These are phyloP conservation scores for Pseudomyrmex cubaensis DNA, from an alignment of 1,140 invertebrate species.

Conservation along the genomic window DNA sequence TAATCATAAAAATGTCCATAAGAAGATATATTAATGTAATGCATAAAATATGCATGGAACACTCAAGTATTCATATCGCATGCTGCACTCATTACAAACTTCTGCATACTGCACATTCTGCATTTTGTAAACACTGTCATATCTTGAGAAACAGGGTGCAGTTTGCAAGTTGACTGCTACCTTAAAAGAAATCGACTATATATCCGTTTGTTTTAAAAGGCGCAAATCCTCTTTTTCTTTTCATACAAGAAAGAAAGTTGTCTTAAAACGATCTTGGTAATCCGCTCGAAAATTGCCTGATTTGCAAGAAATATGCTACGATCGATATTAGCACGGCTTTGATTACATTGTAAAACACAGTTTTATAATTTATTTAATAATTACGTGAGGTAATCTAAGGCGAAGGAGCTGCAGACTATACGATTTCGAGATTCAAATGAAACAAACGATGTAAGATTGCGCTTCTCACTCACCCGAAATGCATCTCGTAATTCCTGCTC, in stretches of 20 bases:
- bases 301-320: slow-evolving; percentile 22
- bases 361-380: slow-evolving; percentile 13
- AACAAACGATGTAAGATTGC: neutral
- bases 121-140: slow-evolving; percentile 1
- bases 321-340: neutral
- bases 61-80: slow-evolving; percentile 13
- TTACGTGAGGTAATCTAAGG: neutral
- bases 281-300: slow-evolving; percentile 43
- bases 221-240: slow-evolving; percentile 28
- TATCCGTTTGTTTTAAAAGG: neutral
- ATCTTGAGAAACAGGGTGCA: neutral
- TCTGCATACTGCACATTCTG: neutral
- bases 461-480: slow-evolving; percentile 89
- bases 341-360: neutral
- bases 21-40: slow-evolving; percentile 24
- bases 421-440: slow-evolving; percentile 3
- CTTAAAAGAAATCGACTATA: neutral
- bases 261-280: slow-evolving; percentile 16
- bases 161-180: neutral
- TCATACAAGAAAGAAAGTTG: slow-evolving; percentile 13
- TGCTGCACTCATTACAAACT: slow-evolving; percentile 25
- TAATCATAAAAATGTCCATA: neutral
- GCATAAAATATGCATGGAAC: slow-evolving; percentile 28
- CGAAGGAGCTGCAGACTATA: neutral
- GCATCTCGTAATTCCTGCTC: slow-evolving; percentile 95